Percentiles rank a stretch among this genome's conserved stretches.
Evolutionary conservation across 1,140 invertebrate species (phyloP).

Genomic region (Leptinotarsa defecta): DNA sequence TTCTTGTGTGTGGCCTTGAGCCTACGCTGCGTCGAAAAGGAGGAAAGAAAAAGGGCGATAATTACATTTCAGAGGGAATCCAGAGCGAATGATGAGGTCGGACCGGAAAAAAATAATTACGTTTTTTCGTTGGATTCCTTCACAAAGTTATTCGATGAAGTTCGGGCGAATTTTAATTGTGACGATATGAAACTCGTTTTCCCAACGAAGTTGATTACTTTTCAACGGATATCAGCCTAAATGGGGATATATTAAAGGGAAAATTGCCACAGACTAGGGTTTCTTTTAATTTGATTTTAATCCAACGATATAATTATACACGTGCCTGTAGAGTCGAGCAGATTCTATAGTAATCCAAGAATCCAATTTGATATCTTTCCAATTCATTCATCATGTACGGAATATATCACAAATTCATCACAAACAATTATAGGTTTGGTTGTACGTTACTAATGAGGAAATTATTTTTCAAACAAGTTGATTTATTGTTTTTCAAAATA

Average conservation of each 20-base stretch:
- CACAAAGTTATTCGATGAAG: neutral
- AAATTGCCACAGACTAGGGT: neutral
- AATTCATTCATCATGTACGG: too few relatives aligned
- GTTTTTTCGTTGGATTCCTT: neutral
- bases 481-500: too few relatives aligned
- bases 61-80: neutral
- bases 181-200: neutral
- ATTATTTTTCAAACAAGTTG: too few relatives aligned
- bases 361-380: too few relatives aligned
- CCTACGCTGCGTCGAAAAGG: too few relatives aligned
- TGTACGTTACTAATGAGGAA: too few relatives aligned
- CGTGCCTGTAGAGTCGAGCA: too few relatives aligned
- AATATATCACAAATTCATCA: too few relatives aligned
- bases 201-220: constrained; percentile 3
- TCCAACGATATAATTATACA: neutral
- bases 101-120: neutral
- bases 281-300: neutral
- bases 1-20: too few relatives aligned
- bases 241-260: neutral
- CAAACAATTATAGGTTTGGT: too few relatives aligned
- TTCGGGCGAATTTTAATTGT: neutral
- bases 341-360: too few relatives aligned
- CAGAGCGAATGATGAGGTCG: neutral
- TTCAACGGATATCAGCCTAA: neutral
- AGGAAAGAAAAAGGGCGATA: too few relatives aligned